These are phyloP conservation scores for Drosophila neotestacea DNA, from an alignment of 2,888 invertebrate species.

Conservation along the genomic window DNA sequence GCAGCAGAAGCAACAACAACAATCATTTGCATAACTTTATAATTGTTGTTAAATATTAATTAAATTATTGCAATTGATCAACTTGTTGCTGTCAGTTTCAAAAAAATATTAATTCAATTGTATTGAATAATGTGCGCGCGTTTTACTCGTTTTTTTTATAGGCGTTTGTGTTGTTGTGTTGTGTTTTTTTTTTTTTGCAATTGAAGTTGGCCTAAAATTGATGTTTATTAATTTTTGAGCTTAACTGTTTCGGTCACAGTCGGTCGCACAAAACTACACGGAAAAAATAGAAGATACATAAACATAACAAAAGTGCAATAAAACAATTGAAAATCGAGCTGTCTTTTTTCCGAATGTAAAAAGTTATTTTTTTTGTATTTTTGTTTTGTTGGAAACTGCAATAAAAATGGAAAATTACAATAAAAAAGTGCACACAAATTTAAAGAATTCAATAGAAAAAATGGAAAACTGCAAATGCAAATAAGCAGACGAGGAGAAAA, in stretches of 20 bases:
- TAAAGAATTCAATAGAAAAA: conserved; percentile 34
- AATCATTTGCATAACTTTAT: not conserved
- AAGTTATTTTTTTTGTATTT: conserved; percentile 43
- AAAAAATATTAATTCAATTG: not conserved
- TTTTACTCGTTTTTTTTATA: not conserved
- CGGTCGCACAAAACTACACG: not conserved
- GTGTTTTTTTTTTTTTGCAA: conserved; percentile 10
- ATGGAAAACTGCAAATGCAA: conserved; percentile 45
- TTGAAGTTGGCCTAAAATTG: conserved; percentile 16
- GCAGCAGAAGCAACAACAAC: not conserved
- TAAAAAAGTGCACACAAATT: conserved; percentile 14
- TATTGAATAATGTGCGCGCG: not conserved
- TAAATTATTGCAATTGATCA: conserved; percentile 42
- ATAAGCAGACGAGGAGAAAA: conserved; percentile 27
- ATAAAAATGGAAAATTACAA: conserved; percentile 23
- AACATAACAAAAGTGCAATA: conserved; percentile 6
- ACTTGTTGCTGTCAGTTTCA: conserved; percentile 62
- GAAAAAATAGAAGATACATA: too few species aligned
- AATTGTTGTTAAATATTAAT: conserved; percentile 32
- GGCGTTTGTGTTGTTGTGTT: conserved; percentile 7
- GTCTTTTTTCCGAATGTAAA: not conserved
- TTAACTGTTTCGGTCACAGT: not conserved
- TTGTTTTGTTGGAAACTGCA: conserved; percentile 48
- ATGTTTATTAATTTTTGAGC: conserved; percentile 8
- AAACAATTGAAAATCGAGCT: conserved; percentile 3